Evolutionary conservation across 2,797 vertebrate species (phyloP).

Genomic region (Dryobates pubescens): DNA sequence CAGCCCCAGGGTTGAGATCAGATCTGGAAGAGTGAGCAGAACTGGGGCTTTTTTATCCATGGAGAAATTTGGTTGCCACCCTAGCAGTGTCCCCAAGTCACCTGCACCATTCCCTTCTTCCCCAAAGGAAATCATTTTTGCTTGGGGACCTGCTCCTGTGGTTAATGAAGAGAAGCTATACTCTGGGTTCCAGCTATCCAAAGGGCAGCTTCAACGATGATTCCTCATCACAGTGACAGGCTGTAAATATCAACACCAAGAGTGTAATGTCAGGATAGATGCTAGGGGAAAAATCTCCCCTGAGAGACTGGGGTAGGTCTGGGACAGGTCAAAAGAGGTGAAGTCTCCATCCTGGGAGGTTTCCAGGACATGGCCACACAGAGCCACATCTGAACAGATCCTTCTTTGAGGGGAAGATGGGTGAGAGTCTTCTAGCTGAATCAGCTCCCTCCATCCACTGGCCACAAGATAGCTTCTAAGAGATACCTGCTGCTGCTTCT

Average conservation of each 20-base stretch:
- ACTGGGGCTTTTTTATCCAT: neutral
- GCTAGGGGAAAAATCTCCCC: neutral
- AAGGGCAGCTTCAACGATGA: neutral
- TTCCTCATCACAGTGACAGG: neutral
- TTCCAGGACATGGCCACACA: neutral
- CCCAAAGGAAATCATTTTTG: neutral
- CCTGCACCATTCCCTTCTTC: neutral
- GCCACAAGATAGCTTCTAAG: neutral
- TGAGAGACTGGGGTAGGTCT: neutral
- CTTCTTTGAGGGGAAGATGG: neutral
- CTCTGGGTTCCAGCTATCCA: neutral
- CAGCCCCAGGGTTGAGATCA: neutral
- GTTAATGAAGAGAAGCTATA: neutral
- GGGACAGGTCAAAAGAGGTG: neutral
- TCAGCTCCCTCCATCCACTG: no score
- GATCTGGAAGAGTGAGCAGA: neutral
- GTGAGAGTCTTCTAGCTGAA: neutral
- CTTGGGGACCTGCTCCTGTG: neutral
- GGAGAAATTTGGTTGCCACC: neutral
- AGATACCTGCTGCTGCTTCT: neutral
- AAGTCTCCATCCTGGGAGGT: neutral
- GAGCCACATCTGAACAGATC: neutral
- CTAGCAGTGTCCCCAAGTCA: neutral
- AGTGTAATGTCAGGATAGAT: neutral
- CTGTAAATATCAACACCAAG: neutral